Percentiles rank a stretch among this genome's conserved stretches.
Conservation (phyloP, 1,140 invertebrate species). For the Zaprionus kolodkinae region DNA sequence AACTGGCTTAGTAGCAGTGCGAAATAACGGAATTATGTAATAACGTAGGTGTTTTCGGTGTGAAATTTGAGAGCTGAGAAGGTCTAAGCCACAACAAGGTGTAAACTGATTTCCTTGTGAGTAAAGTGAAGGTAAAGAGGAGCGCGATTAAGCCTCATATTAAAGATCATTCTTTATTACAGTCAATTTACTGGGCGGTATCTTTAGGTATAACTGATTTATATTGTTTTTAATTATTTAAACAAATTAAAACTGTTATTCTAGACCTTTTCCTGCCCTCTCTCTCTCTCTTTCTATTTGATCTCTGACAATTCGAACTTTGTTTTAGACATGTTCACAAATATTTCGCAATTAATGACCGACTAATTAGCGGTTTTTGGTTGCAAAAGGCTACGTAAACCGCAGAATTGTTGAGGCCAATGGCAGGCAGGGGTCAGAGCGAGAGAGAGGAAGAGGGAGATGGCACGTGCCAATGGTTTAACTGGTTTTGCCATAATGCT, state of each 20-base stretch:
- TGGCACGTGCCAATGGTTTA: conserved; percentile 35
- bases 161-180: no score
- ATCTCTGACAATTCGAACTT: not conserved
- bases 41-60: not conserved
- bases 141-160: no score
- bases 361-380: conserved; percentile 62
- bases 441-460: not conserved
- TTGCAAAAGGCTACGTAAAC: conserved; percentile 19
- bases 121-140: not conserved
- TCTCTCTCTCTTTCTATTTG: not conserved
- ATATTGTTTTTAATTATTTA: no score
- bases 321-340: not conserved
- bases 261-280: not conserved
- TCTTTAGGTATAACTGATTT: no score
- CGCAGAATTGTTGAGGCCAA: conserved; percentile 23
- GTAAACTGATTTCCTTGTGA: not conserved
- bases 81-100: not conserved
- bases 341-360: conserved; percentile 32
- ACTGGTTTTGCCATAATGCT: conserved; percentile 31
- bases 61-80: not conserved
- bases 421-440: not conserved
- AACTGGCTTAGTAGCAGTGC: conserved; percentile 4
- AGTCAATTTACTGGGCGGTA: no score
- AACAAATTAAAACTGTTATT: no score
- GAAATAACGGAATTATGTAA: not conserved